A percentile compares a stretch with the other conserved stretches of the same genome.
These are phyloP conservation scores for Calameuta pallipes DNA, from an alignment of 2,888 invertebrate genomes.

Conservation along the genomic window DNA sequence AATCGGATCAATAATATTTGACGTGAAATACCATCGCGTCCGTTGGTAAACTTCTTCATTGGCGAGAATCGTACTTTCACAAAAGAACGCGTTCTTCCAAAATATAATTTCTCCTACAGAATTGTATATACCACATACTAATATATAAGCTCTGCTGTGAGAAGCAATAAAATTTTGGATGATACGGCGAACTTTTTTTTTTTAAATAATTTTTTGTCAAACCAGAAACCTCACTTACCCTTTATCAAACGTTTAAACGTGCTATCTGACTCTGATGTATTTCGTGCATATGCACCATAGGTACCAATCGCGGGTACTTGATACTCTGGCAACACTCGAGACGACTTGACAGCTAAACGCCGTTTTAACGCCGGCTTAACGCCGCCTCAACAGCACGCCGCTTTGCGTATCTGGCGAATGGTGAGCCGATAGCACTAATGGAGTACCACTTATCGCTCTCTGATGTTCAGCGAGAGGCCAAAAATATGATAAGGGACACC, in stretches of 20 bases:
- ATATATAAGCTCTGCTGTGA: not conserved
- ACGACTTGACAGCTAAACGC: not conserved
- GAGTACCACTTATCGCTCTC: constrained; percentile 7
- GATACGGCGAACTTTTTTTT: not conserved
- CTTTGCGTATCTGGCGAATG: constrained; percentile 9
- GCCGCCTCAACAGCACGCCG: not conserved
- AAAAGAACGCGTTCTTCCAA: too few relatives aligned
- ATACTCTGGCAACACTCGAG: not conserved
- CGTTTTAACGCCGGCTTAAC: not conserved
- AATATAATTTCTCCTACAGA: not conserved
- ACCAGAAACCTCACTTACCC: not conserved
- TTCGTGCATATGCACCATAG: not conserved
- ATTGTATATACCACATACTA: not conserved
- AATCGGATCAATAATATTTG: not conserved
- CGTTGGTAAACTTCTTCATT: not conserved
- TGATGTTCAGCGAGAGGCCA: constrained; percentile 4
- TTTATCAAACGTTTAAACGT: not conserved
- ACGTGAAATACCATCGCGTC: not conserved
- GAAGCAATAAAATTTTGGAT: not conserved
- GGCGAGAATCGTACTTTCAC: too few relatives aligned
- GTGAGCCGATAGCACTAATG: constrained; percentile 2
- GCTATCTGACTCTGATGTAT: not conserved
- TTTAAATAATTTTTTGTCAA: not conserved
- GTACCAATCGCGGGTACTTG: not conserved
- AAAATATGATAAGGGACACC: constrained; percentile 2